These are phyloP conservation scores for Cyanoramphus novaezelandiae DNA, from an alignment of 2,113 vertebrate genomes.

Conservation along the genomic window DNA sequence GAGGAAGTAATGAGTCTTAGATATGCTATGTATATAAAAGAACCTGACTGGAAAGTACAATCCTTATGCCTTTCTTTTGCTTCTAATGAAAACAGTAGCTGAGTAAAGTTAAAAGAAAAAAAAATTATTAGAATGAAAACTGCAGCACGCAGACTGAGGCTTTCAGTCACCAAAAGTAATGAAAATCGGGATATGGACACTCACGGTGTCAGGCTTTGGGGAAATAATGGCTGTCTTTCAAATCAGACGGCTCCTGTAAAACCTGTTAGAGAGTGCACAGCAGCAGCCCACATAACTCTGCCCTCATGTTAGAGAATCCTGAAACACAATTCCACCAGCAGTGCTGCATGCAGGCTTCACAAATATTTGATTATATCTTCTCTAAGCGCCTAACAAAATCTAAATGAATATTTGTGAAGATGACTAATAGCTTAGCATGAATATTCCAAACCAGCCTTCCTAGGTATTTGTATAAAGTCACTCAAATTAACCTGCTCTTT, in stretches of 20 bases:
- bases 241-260: slow-evolving; percentile 27
- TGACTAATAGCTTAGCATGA: slow-evolving; percentile 5
- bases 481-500: neutral
- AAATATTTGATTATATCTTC: slow-evolving; percentile 44
- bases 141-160: neutral
- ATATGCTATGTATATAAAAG: neutral
- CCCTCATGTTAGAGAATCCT: neutral
- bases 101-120: neutral
- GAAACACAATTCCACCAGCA: slow-evolving; percentile 8
- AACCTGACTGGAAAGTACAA: neutral
- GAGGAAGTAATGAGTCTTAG: neutral
- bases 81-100: neutral
- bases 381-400: slow-evolving; percentile 24
- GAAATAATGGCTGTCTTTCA: slow-evolving; percentile 52
- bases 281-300: slow-evolving; percentile 21
- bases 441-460: slow-evolving; percentile 26
- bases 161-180: slow-evolving; percentile 50
- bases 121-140: neutral
- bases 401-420: slow-evolving; percentile 44
- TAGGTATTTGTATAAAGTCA: neutral
- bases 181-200: slow-evolving; percentile 34
- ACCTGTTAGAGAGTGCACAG: neutral
- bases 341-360: neutral
- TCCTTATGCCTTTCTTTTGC: neutral
- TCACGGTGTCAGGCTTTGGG: slow-evolving; percentile 12